Conservation (phyloP, 2,888 invertebrate species). For the Nymphalis urticae region DNA sequence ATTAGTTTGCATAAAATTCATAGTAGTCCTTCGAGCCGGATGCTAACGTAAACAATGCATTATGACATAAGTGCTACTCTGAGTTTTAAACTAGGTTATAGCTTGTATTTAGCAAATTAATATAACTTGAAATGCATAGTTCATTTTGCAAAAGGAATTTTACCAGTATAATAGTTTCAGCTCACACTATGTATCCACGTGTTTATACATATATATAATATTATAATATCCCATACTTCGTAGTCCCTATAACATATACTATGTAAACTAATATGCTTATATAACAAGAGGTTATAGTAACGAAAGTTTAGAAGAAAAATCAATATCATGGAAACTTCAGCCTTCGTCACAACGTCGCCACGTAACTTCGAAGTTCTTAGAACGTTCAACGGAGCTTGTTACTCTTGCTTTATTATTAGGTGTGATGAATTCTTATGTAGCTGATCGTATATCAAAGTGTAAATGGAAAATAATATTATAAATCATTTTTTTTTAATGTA, state of each 20-base stretch:
- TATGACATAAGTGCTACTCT: too few relatives aligned
- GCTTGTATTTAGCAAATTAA: too few relatives aligned
- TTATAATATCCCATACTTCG: too few relatives aligned
- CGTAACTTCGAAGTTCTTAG: conserved; percentile 19
- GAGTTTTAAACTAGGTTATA: too few relatives aligned
- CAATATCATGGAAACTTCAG: conserved; percentile 18
- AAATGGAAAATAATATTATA: neutral
- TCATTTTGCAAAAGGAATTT: too few relatives aligned
- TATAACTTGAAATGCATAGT: too few relatives aligned
- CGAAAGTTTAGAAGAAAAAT: conserved; percentile 21
- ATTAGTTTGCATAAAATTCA: too few relatives aligned
- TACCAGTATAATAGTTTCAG: neutral
- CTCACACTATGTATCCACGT: too few relatives aligned
- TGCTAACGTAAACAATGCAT: too few relatives aligned
- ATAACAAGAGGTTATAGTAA: conserved; percentile 7
- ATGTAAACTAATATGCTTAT: conserved; percentile 4
- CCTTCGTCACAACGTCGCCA: conserved; percentile 22
- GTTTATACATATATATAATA: too few relatives aligned
- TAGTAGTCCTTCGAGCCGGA: too few relatives aligned
- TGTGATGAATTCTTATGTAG: neutral
- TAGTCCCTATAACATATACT: neutral
- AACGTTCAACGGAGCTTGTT: conserved; percentile 10
- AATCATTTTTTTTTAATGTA: too few relatives aligned
- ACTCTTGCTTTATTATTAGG: conserved; percentile 5
- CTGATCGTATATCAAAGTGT: neutral